These are phyloP conservation scores for Dromius quadrimaculatus DNA, from an alignment of 2,888 invertebrate species.

Conservation along the genomic window DNA sequence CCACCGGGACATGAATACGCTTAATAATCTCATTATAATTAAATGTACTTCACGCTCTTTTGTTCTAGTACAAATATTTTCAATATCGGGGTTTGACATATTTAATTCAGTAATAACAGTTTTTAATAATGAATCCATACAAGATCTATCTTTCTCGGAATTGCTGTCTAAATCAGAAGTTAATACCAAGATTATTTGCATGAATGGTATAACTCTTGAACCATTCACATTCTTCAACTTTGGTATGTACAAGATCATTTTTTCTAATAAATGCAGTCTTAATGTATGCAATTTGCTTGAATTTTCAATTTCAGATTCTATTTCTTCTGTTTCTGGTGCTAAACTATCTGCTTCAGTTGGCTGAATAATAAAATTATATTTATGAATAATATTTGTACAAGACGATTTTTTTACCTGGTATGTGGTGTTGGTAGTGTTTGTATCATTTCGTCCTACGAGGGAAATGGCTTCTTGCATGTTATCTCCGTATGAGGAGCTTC, in stretches of 20 bases:
- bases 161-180: conserved; percentile 90
- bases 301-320: conserved; percentile 63
- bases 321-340: conserved; percentile 61
- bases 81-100: conserved; percentile 72
- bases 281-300: conserved; percentile 73
- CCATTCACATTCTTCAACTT: conserved; percentile 83
- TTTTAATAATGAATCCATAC: conserved; percentile 81
- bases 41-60: conserved; percentile 87
- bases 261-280: conserved; percentile 78
- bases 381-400: conserved; percentile 34
- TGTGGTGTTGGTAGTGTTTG: conserved; percentile 69
- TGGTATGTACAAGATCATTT: conserved; percentile 82
- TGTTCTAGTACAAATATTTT: conserved; percentile 73
- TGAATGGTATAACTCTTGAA: conserved; percentile 88
- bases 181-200: conserved; percentile 88
- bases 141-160: conserved; percentile 82
- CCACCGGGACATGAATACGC: conserved; percentile 84
- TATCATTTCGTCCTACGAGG: conserved; percentile 71
- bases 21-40: conserved; percentile 87
- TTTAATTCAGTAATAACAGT: conserved; percentile 80
- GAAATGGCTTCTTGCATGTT: conserved; percentile 70
- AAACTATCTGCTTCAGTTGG: conserved; percentile 59
- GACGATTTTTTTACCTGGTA: conserved; percentile 63
- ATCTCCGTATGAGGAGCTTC: conserved; percentile 93
- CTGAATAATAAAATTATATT: conserved; percentile 50